Percentiles rank a stretch among this genome's conserved stretches.
Conservation (phyloP, 1,140 invertebrate genomes). For the Diuraphis noxia region DNA sequence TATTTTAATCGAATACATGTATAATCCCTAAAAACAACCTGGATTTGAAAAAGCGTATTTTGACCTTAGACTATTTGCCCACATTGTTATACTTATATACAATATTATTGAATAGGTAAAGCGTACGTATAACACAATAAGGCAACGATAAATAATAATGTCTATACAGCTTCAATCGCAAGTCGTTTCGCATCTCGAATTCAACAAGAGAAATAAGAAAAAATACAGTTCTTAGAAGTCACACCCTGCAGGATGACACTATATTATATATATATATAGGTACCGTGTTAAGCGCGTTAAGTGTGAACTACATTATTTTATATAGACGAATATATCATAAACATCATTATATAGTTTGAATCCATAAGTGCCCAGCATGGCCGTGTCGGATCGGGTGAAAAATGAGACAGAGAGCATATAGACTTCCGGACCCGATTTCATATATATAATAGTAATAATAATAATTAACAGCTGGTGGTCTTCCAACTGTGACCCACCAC, state of each 20-base stretch:
- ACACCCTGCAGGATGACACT: not conserved
- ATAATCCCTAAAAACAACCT: not conserved
- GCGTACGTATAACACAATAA: not conserved
- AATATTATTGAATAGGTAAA: not conserved
- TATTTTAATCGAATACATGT: not conserved
- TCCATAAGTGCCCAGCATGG: not conserved
- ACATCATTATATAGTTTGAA: constrained; percentile 7
- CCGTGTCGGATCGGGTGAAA: not conserved
- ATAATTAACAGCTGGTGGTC: constrained; percentile 6
- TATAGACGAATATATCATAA: constrained; percentile 7
- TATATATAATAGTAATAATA: not conserved
- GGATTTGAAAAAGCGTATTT: not conserved
- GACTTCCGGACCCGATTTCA: not conserved
- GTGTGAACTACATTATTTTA: not conserved
- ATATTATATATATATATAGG: no score
- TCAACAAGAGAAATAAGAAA: no score
- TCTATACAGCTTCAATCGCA: not conserved
- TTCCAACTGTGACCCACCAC: not conserved
- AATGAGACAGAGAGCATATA: not conserved
- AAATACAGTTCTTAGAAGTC: not conserved
- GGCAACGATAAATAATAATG: not conserved
- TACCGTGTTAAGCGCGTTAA: not conserved
- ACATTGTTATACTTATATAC: not conserved
- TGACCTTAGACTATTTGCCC: not conserved
- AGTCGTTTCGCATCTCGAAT: not conserved